Conservation (phyloP, 2,113 vertebrate genomes). For the Ceratotherium simum region DNA sequence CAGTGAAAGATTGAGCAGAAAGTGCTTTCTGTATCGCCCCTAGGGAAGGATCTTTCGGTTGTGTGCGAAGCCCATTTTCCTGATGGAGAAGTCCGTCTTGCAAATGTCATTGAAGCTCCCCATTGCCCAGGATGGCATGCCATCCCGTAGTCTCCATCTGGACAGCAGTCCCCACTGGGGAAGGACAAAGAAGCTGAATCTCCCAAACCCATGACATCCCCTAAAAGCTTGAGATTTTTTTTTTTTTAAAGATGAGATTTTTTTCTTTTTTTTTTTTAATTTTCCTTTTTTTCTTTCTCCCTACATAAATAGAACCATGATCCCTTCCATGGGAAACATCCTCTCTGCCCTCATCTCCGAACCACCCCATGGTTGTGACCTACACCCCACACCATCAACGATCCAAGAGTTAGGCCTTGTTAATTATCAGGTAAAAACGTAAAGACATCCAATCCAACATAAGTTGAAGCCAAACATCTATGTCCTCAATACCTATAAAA, state of each 20-base stretch:
- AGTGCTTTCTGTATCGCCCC: not conserved
- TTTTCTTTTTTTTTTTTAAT: not conserved
- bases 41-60: not conserved
- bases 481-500: not conserved
- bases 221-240: not conserved
- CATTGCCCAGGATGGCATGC: rapidly evolving
- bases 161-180: not conserved
- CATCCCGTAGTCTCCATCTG: not conserved
- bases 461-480: not conserved
- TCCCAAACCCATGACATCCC: not conserved
- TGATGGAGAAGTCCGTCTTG: not conserved
- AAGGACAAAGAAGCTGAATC: not conserved
- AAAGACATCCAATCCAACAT: not conserved
- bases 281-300: not conserved
- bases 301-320: not conserved
- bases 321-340: not conserved
- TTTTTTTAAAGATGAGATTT: not conserved
- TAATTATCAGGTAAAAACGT: not conserved
- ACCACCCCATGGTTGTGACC: not conserved
- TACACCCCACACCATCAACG: not conserved
- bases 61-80: not conserved
- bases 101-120: not conserved
- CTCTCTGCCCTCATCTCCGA: not conserved
- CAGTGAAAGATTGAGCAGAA: not conserved
- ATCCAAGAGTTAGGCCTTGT: not conserved